These are phyloP conservation scores for Misgurnus anguillicaudatus DNA, from an alignment of 2,113 vertebrate genomes.

Conservation along the genomic window DNA sequence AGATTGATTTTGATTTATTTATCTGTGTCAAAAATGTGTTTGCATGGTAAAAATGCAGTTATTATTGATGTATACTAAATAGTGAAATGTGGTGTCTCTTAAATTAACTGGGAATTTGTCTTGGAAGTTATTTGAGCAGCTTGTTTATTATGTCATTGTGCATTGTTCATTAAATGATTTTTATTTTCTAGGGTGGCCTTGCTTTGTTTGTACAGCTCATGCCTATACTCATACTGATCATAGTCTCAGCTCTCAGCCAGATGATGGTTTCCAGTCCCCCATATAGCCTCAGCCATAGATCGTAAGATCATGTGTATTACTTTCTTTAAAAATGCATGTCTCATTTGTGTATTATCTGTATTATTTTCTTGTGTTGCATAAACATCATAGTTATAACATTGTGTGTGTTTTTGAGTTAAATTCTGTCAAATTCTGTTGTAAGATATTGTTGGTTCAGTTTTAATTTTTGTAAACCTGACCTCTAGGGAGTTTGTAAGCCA, in stretches of 20 bases:
- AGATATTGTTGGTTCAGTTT: neutral
- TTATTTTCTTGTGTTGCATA: no score
- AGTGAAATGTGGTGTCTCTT: neutral
- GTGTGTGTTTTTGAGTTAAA: no score
- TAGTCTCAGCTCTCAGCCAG: constrained; percentile 94
- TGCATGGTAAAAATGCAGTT: neutral
- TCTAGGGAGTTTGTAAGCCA: neutral
- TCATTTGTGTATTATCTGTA: neutral
- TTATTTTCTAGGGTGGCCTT: constrained; percentile 86
- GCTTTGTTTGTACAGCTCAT: constrained; percentile 97
- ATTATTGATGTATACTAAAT: neutral
- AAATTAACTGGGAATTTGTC: neutral
- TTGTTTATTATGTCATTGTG: neutral
- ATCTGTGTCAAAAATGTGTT: no score
- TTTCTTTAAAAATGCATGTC: neutral
- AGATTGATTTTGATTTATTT: neutral
- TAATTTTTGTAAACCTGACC: neutral
- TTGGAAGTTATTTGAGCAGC: neutral
- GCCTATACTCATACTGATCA: constrained; percentile 94
- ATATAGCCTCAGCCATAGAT: constrained; percentile 92
- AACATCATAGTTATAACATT: neutral
- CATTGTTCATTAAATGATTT: constrained; percentile 26
- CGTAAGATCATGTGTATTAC: constrained; percentile 78
- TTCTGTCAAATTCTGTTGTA: no score
- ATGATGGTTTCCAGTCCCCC: constrained; percentile 95